Evolutionary conservation across 2,797 vertebrate genomes (phyloP), one percentile per base, ranked within the genome.

Genomic region (Monodelphis domestica): DNA sequence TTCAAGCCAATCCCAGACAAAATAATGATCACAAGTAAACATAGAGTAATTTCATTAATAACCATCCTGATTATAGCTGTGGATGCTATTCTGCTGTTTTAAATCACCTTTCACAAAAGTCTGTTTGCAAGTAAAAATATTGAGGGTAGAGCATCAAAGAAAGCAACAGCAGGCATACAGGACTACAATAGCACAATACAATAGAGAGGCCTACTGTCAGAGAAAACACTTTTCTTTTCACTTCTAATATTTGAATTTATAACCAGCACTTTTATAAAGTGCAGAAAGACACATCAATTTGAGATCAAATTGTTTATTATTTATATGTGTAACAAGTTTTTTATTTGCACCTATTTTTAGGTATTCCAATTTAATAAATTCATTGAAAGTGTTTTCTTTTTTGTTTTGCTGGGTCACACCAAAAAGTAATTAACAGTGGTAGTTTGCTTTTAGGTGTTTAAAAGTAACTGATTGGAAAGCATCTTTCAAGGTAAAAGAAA

Each of bases 91-190:
- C 57, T 91, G 54, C 33, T 90, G 88, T 94, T 96, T 93, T 98
- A 97, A 98, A 98, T 98, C 98, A 97, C 98, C 98, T 99, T 98
- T 96, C 97, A 92, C 95, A 96, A 97, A 97, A 97, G 90, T 97
- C 93, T 97, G 95, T 98, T 98, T 98, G 97, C 97, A 97, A 98
- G 97, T 97, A 98, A 95, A 97, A 97, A 91, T 94, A 98, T 94
- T 96, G 98, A 98, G 97, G 91, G 95, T 96, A 98, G 89, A 98
- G 97, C 97, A 96, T 94, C 59, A 95, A 91, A 91, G 28, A 50
- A 78, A 98, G 98, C 98, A 98, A 98, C 97, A 97, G 98, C 98
- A 98, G 98, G 99, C 1, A 98, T 94, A 98, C 92, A 98, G 98
- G 98, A 98, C 96, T 98, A 97, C 93, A 98, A 98, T 95, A 57